Base-by-base conservation (phyloP, 1,140 invertebrate species). In the Ridgeia piscesae region DNA sequence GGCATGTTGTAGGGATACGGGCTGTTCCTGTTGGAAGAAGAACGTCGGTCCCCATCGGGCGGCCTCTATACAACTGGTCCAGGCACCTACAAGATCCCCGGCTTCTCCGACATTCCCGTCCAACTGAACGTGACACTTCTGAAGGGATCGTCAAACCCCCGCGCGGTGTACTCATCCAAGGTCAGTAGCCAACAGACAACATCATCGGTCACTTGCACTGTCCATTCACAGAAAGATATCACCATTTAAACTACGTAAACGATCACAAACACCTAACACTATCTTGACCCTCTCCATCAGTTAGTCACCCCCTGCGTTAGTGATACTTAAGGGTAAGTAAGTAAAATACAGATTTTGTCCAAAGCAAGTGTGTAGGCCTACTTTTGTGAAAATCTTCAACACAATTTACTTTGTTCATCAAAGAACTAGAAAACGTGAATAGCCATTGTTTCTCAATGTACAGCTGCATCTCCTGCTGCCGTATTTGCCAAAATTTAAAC, bases 81-180 rank as follows among this genome's bases (percentile, higher is more conserved):
- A 89, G 98, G 98, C 27, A 97, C 97, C 89, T 99, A 99, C 94
- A 99, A 99, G 96, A 97, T 99, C 92, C 98, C 99, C 31, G 98
- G 98, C 6, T 98, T 96, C 95, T 97, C 97, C 6, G 98, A 99
- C 94, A 98, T 99, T 94, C 99, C 99, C 0, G 96, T 96, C 92
- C 97, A 98, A 95, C 99, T 99, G 94, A 98, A 99, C 95, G 99
- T 99, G 0, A 98, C 98, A n/a, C 96, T 99, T 58, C 96, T 99
- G 0, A 98, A 98, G 95, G 98, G 98, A 34, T 97, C 97, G 50
- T 97, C 97, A 1, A 99, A 99, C 96, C 97, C 98, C 17, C 97
- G 97, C 95, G 98, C 98, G 90, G 97, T 99, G 11, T 99, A 98
- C 95, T 99, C 98, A 0, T 99, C 98, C 11, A 99, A 99, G 97